Evolutionary conservation across 2,888 invertebrate species (phyloP), one percentile per base, ranked within the genome.

Genomic region (Lasioglossum zephyrum): DNA sequence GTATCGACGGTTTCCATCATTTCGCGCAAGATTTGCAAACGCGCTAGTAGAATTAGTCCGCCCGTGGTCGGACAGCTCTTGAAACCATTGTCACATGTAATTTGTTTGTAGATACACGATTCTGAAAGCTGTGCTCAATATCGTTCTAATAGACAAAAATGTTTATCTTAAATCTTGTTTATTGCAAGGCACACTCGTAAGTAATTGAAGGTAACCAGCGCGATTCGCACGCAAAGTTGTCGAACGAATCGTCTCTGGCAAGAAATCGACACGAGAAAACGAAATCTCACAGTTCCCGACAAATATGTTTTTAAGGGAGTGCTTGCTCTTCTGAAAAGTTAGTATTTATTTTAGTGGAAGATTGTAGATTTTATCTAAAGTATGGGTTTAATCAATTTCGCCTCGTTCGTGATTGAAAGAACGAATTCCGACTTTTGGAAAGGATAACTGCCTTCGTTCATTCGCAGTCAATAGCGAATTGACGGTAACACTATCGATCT

Each of bases 161-260:
- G 18, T 22, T 36, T 36, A 36, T 69, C 6, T 22, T 36, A 22
- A 8, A 85, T 85, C 85, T 80, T 79, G 85, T 85, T 85, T 74
- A 82, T 75, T 69, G 73, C 80, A 49, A 36, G 74, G 57, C 36
- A 66, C 79, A 60, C 85, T 73, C 57, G 36, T 74, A 77, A 77
- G 73, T 85, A 85, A 85, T 85, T 80, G 85, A 84, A 85, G 73
- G 73, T 77, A 84, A 79, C 74, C 85, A 76, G 47, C 11, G 85
- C 75, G 73, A 84, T 84, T 26, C 36, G 49, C 69, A 9, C 11
- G 53, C 1, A 13, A 69, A 76, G 6, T 76, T 13, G 18, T 31
- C 0, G 36, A 73, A 80, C 36, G 66, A 49, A 72, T 22, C 69
- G 66, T 49, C 75, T 22, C 36, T 36, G 31, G 36, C 47, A 11